A percentile compares a stretch with the other conserved stretches of the same genome.
These are phyloP conservation scores for Torymus aiolomorphi DNA, from an alignment of 2,888 invertebrate species.

Conservation along the genomic window DNA sequence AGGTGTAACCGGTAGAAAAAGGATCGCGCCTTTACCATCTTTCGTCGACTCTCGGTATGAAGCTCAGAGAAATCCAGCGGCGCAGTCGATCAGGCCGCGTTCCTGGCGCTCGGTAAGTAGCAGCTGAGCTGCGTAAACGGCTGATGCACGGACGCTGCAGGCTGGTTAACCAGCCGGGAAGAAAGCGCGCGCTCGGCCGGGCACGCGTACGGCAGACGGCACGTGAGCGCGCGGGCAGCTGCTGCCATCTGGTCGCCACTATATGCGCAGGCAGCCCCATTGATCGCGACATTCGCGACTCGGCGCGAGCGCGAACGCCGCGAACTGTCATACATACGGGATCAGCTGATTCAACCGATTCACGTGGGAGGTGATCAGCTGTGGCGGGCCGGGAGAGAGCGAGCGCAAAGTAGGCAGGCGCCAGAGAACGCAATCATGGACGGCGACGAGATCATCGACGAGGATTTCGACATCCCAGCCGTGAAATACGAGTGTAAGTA, in stretches of 20 bases:
- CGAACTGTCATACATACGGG: conserved; percentile 65
- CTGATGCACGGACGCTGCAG: neutral
- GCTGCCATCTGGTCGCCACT: conserved; percentile 62
- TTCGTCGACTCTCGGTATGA: neutral
- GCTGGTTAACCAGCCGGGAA: conserved; percentile 51
- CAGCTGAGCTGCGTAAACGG: neutral
- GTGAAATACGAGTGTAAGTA: conserved; percentile 90
- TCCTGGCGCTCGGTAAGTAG: conserved; percentile 33
- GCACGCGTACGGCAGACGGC: neutral
- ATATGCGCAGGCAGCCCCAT: too few species aligned
- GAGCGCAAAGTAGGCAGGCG: neutral
- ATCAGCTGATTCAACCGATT: conserved; percentile 72
- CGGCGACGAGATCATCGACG: conserved; percentile 77
- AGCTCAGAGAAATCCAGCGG: neutral
- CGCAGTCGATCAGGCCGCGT: conserved; percentile 54
- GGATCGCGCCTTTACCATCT: conserved; percentile 63
- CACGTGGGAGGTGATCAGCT: conserved; percentile 72
- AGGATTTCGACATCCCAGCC: conserved; percentile 81
- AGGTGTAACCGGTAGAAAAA: neutral
- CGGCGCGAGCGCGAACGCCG: conserved; percentile 50
- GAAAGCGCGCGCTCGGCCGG: conserved; percentile 47
- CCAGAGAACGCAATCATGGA: conserved; percentile 54
- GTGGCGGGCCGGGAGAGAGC: conserved; percentile 57
- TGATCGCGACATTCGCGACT: conserved; percentile 55
- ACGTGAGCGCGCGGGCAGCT: conserved; percentile 50